These are phyloP conservation scores for Merluccius polli DNA, from an alignment of 2,797 vertebrate species.

Conservation along the genomic window DNA sequence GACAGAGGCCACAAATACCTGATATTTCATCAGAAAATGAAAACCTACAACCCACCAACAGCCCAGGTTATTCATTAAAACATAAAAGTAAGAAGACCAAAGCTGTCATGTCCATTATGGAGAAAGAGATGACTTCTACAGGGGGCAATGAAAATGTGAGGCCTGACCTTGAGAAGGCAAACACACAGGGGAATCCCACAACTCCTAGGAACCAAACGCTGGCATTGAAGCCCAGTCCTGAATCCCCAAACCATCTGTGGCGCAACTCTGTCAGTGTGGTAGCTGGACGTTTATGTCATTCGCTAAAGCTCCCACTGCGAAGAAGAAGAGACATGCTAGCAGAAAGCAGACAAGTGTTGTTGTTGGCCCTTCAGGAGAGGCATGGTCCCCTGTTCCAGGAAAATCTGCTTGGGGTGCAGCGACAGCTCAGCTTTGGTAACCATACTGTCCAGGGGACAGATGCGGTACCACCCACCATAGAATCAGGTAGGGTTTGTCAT, in stretches of 20 bases:
- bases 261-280: conserved; percentile 40
- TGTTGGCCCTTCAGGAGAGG: conserved; percentile 52
- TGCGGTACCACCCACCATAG: conserved; percentile 10
- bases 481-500: conserved; percentile 5
- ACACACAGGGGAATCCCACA: conserved; percentile 18
- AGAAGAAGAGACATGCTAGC: conserved; percentile 46
- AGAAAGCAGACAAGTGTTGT: conserved; percentile 62
- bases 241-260: conserved; percentile 6
- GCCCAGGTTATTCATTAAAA: background rate
- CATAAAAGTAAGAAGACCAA: conserved; percentile 20
- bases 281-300: conserved; percentile 50
- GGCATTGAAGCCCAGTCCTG: conserved; percentile 13
- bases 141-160: conserved; percentile 22
- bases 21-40: conserved; percentile 45
- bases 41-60: conserved; percentile 30
- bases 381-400: conserved; percentile 62
- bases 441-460: conserved; percentile 2
- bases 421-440: conserved; percentile 18
- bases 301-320: conserved; percentile 42
- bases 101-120: conserved; percentile 13
- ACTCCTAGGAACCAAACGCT: conserved; percentile 19
- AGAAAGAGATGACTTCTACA: conserved; percentile 21
- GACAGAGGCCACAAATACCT: conserved; percentile 35
- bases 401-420: conserved; percentile 52
- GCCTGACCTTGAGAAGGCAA: conserved; percentile 11